Conservation (phyloP, 2,113 vertebrate genomes). For the Typhlomys cinereus region DNA sequence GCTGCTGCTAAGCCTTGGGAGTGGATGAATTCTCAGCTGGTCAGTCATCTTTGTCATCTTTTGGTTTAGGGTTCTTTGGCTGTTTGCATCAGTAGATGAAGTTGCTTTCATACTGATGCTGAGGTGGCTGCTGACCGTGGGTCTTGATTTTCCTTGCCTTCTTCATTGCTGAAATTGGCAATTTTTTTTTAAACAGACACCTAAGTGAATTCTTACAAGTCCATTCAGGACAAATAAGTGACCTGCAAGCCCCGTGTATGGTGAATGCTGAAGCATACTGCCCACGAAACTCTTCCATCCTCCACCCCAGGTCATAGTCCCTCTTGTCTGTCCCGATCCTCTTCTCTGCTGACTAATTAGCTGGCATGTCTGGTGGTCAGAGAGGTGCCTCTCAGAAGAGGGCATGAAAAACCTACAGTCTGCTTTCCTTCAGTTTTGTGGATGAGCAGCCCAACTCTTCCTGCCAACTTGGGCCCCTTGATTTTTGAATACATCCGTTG, state of each 20-base stretch:
- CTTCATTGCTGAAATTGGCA: too few species aligned
- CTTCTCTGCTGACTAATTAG: neutral
- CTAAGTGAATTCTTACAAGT: slow-evolving; percentile 18
- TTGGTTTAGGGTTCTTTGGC: too few species aligned
- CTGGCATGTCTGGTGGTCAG: neutral
- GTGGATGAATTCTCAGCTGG: too few species aligned
- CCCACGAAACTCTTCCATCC: neutral
- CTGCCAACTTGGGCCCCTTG: neutral
- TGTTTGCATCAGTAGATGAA: too few species aligned
- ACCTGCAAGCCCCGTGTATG: neutral
- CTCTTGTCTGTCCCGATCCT: neutral
- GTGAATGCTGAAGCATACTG: neutral
- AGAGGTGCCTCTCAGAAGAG: neutral
- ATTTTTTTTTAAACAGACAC: too few species aligned
- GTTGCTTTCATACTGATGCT: too few species aligned
- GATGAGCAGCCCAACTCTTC: neutral
- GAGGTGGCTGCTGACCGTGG: too few species aligned
- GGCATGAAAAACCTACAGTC: neutral
- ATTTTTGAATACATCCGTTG: neutral
- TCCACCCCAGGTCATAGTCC: neutral
- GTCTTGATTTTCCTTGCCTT: too few species aligned
- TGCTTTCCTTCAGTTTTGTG: neutral
- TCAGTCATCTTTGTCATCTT: too few species aligned
- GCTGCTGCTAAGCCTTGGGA: too few species aligned
- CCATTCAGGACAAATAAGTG: neutral